phyloP scores from a whole-genome alignment of 1,140 invertebrate species.

The Microvelia longipes region DNA sequence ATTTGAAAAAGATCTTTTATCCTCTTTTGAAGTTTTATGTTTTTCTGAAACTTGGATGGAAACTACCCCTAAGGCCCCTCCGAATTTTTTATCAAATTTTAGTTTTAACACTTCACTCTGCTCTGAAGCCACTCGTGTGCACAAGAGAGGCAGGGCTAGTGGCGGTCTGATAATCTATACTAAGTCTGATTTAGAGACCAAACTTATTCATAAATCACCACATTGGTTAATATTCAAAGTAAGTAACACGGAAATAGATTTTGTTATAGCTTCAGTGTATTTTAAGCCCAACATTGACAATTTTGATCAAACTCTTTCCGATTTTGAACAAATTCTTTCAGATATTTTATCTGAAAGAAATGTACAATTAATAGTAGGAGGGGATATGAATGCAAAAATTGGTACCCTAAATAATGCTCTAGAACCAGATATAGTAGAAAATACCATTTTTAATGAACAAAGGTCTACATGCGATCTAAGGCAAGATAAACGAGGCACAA shows the following conservation, averaged over 20 bases:
- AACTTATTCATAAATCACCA: background rate
- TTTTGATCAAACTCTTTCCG: background rate
- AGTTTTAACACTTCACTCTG: background rate
- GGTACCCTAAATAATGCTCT: background rate
- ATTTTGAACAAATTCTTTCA: background rate
- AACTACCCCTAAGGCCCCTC: background rate
- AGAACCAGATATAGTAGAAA: background rate
- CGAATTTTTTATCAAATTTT: background rate
- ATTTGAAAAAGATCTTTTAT: background rate
- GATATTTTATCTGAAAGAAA: background rate
- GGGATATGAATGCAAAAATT: background rate
- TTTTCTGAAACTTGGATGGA: background rate
- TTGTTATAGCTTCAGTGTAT: background rate
- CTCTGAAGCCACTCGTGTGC: background rate
- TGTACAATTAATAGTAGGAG: background rate
- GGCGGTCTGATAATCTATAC: background rate
- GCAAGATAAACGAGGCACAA: background rate
- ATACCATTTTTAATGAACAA: background rate
- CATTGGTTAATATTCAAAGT: background rate
- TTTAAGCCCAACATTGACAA: background rate
- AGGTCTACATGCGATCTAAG: background rate
- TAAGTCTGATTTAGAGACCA: background rate
- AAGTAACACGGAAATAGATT: background rate
- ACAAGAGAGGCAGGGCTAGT: background rate
- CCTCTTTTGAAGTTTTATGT: background rate